A percentile compares a stretch with the other conserved stretches of the same genome.
Conservation (phyloP, 2,888 invertebrate genomes). For the Pecten maximus region DNA sequence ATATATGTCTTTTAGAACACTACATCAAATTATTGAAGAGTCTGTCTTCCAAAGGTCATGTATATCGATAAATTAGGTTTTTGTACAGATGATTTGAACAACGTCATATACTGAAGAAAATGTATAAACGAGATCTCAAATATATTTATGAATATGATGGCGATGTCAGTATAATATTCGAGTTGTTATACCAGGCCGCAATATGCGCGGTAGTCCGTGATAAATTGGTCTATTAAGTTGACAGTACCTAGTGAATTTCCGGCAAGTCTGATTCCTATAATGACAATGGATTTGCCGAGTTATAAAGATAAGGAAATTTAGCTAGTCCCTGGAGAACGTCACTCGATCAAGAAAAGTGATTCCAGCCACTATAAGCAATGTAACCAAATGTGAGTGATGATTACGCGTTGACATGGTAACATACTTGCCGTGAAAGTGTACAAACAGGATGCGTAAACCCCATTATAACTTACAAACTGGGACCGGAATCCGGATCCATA, state of each 20-base stretch:
- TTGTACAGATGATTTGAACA: background rate
- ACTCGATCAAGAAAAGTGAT: background rate
- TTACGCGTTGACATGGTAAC: background rate
- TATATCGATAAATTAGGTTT: no score
- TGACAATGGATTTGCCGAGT: background rate
- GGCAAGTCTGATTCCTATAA: background rate
- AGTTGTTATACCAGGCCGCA: background rate
- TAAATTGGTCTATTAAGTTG: conserved; percentile 3
- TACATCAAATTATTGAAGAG: background rate
- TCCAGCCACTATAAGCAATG: background rate
- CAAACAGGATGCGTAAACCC: background rate
- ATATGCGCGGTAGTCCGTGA: background rate
- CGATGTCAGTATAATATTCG: background rate
- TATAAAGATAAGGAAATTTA: conserved; percentile 23
- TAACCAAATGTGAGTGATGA: background rate
- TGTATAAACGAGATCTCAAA: background rate
- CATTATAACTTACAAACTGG: background rate
- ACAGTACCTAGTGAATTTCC: background rate
- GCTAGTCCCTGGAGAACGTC: background rate
- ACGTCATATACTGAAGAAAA: background rate
- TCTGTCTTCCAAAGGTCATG: background rate
- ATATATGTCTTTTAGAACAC: background rate
- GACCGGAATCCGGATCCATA: background rate
- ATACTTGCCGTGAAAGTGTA: background rate
- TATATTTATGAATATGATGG: background rate